Conservation (phyloP, 2,113 vertebrate genomes). For the human region DNA sequence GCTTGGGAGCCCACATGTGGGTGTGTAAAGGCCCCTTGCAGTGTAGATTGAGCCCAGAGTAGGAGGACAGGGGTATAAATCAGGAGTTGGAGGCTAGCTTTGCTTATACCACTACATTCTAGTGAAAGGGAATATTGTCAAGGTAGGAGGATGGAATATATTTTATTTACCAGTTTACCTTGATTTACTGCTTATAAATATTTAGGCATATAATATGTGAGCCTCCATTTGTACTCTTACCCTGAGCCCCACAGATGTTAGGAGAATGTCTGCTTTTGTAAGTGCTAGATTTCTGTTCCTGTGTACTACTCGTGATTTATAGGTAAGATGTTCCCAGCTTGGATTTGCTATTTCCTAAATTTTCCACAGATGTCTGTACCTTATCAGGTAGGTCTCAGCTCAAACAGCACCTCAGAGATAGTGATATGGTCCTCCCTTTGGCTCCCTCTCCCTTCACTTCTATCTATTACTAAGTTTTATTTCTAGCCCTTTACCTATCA, state of each 20-base stretch:
- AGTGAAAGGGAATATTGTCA: background rate
- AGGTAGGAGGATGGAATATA: background rate
- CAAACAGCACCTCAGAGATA: background rate
- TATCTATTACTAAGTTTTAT: constrained; percentile 15
- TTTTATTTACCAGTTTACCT: constrained; percentile 15
- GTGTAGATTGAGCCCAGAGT: background rate
- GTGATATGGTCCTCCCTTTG: background rate
- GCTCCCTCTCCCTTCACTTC: background rate
- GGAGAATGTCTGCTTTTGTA: background rate
- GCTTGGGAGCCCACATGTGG: background rate
- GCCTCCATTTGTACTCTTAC: constrained; percentile 12
- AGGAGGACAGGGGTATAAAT: background rate
- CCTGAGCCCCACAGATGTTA: background rate
- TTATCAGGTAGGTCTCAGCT: background rate
- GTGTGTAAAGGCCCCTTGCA: background rate
- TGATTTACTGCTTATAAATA: constrained; percentile 18
- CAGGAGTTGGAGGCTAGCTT: background rate
- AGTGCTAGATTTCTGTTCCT: constrained; percentile 16
- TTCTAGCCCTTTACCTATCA: background rate
- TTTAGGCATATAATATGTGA: background rate
- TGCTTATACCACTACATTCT: background rate
- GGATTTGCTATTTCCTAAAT: constrained; percentile 24
- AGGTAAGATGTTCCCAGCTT: background rate
- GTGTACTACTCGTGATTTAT: background rate
- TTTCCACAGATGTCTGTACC: background rate